phyloP scores from a whole-genome alignment of 35 echinoderm and acorn worm species.

The Patiria miniata region DNA sequence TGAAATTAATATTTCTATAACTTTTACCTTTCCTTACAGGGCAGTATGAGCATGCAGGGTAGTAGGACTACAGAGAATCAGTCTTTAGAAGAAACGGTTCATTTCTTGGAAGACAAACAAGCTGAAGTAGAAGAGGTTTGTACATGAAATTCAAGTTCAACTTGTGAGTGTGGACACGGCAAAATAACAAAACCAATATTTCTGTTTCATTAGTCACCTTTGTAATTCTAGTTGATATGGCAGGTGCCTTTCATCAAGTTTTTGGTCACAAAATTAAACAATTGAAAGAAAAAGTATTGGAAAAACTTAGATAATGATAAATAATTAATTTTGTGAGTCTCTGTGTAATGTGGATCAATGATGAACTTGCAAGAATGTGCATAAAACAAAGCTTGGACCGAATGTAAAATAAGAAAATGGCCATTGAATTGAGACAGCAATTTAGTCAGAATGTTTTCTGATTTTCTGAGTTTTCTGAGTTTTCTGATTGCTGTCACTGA shows the following conservation, averaged over 20 bases:
- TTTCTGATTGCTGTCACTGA: too few relatives aligned
- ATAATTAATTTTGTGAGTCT: too few relatives aligned
- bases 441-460: too few relatives aligned
- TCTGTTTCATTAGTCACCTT: neutral
- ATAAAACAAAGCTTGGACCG: too few relatives aligned
- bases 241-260: neutral
- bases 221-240: neutral
- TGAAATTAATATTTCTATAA: neutral
- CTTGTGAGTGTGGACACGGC: neutral
- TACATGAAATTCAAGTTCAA: too few relatives aligned
- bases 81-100: neutral
- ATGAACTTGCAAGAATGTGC: too few relatives aligned
- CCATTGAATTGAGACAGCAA: too few relatives aligned
- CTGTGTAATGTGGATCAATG: too few relatives aligned
- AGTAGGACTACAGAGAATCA: neutral
- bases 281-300: neutral
- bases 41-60: neutral
- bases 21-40: neutral
- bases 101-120: neutral
- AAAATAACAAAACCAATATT: neutral
- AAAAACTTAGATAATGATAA: neutral
- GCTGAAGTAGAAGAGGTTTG: constrained; percentile 1
- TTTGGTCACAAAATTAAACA: neutral
- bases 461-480: too few relatives aligned
- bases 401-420: too few relatives aligned